These are phyloP conservation scores for Hybognathus amarus DNA, from an alignment of 2,797 vertebrate genomes.

Conservation along the genomic window DNA sequence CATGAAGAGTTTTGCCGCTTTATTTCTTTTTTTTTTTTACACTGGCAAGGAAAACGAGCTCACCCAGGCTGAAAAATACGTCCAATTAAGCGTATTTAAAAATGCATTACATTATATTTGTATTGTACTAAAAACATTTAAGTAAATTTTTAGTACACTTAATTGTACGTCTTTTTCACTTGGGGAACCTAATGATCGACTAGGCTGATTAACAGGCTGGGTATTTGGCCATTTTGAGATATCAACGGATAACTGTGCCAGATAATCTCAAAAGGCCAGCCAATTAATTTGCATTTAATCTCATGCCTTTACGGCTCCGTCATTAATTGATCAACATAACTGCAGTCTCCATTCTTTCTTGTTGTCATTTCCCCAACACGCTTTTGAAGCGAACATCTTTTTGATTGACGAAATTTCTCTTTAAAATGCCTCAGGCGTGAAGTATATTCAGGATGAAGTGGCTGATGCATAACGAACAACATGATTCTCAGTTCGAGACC, in stretches of 20 bases:
- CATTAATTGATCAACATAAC: not conserved
- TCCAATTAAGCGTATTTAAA: too few species aligned
- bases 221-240: not conserved
- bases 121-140: too few species aligned
- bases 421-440: not conserved
- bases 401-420: not conserved
- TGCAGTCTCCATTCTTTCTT: too few species aligned
- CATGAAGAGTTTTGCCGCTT: too few species aligned
- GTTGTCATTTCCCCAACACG: not conserved
- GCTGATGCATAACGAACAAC: constrained; percentile 19
- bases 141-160: too few species aligned
- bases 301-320: not conserved
- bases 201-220: not conserved
- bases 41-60: too few species aligned
- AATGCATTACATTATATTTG: too few species aligned
- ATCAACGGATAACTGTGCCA: not conserved
- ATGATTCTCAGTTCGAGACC: constrained; percentile 10
- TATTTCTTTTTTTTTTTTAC: accelerated
- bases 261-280: not conserved
- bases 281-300: not conserved
- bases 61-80: too few species aligned
- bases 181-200: not conserved
- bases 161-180: too few species aligned
- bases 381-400: not conserved
- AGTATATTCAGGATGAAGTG: not conserved